Evolutionary conservation across 2,888 invertebrate species (phyloP).

Genomic region (Leucoptera coffeella): DNA sequence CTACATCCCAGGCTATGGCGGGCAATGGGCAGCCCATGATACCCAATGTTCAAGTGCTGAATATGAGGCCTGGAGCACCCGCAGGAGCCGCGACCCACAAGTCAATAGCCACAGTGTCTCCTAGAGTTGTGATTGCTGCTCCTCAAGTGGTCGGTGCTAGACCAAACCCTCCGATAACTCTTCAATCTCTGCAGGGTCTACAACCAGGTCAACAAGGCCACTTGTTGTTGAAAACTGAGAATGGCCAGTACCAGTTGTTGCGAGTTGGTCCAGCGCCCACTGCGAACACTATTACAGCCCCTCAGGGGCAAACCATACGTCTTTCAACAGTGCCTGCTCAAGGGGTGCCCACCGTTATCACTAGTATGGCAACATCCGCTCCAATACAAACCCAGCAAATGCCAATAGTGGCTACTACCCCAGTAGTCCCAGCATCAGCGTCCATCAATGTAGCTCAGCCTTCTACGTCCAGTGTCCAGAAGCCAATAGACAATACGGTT

Average conservation of each 20-base stretch:
- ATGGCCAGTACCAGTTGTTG: slow-evolving; percentile 90
- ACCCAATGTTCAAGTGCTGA: slow-evolving; percentile 79
- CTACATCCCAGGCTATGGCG: slow-evolving; percentile 56
- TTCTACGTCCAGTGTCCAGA: slow-evolving; percentile 14
- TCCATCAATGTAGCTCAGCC: too few species aligned
- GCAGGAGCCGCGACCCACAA: slow-evolving; percentile 62
- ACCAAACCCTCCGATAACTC: slow-evolving; percentile 81
- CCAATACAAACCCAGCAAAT: slow-evolving; percentile 15
- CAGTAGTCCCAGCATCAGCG: slow-evolving; percentile 8
- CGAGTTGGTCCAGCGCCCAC: slow-evolving; percentile 79
- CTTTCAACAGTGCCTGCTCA: slow-evolving; percentile 83
- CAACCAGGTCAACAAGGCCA: slow-evolving; percentile 84
- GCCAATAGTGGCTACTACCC: too few species aligned
- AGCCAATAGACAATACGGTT: slow-evolving; percentile 75
- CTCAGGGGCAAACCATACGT: slow-evolving; percentile 68
- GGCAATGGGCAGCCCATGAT: slow-evolving; percentile 58
- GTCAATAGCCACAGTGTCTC: slow-evolving; percentile 69
- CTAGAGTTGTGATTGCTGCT: slow-evolving; percentile 76
- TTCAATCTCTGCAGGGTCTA: slow-evolving; percentile 80
- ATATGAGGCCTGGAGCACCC: slow-evolving; percentile 74
- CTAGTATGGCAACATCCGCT: slow-evolving; percentile 23
- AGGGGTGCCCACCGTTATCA: too few species aligned
- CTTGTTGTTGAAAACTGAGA: slow-evolving; percentile 92
- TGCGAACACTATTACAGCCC: slow-evolving; percentile 48
- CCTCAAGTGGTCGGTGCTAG: slow-evolving; percentile 78